A percentile compares a stretch with the other conserved stretches of the same genome.
Evolutionary conservation across 2,888 invertebrate genomes (phyloP).

Genomic region (Agriopis marginaria): DNA sequence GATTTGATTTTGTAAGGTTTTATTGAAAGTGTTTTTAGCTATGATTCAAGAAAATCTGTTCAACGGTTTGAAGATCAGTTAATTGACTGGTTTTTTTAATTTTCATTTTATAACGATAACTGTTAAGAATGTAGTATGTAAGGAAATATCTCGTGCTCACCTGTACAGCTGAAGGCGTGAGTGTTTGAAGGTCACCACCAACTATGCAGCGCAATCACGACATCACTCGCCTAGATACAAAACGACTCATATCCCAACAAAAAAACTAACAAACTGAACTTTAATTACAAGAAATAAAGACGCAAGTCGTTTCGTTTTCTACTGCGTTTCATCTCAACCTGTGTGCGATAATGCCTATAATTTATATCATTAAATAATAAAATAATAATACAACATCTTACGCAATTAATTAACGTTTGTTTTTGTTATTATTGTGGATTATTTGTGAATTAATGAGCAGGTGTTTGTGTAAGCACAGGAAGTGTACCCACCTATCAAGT

Average conservation of each 20-base stretch:
- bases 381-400: conserved; percentile 55
- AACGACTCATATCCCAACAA: conserved; percentile 47
- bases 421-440: conserved; percentile 34
- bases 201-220: conserved; percentile 80
- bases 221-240: conserved; percentile 43
- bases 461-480: conserved; percentile 29
- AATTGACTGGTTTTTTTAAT: no score
- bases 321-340: conserved; percentile 35
- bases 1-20: not conserved
- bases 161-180: conserved; percentile 69
- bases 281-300: conserved; percentile 7
- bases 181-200: conserved; percentile 73
- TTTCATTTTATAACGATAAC: not conserved
- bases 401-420: conserved; percentile 52
- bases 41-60: not conserved
- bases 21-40: no score
- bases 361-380: conserved; percentile 47
- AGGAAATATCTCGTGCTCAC: conserved; percentile 26
- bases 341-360: conserved; percentile 8
- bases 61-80: not conserved
- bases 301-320: not conserved
- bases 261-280: conserved; percentile 30
- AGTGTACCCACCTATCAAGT: conserved; percentile 9
- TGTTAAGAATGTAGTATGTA: not conserved
- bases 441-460: conserved; percentile 31